Evolutionary conservation across 1,140 invertebrate genomes (phyloP).

Genomic region (Megathymus violae): DNA sequence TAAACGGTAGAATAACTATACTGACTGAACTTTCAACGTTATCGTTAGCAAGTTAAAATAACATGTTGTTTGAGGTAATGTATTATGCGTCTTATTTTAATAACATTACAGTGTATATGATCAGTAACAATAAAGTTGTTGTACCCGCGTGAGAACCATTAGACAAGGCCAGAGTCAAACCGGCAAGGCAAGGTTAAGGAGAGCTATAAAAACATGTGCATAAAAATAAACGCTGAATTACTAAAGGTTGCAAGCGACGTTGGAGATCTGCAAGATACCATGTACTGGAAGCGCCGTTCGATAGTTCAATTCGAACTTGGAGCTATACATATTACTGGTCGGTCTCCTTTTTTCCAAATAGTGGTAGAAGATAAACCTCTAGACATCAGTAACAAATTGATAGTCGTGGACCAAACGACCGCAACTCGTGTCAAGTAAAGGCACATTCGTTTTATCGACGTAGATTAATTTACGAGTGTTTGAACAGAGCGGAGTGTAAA

Average conservation of each 20-base stretch:
- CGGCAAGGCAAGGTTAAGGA: conserved; percentile 58
- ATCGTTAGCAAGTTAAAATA: conserved; percentile 24
- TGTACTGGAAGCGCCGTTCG: conserved; percentile 1
- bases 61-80: conserved; percentile 18
- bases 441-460: background rate
- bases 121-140: conserved; percentile 31
- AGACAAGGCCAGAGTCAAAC: conserved; percentile 53
- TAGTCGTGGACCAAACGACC: background rate
- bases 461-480: background rate
- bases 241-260: conserved; percentile 15
- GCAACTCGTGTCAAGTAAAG: background rate
- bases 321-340: background rate
- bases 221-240: conserved; percentile 33
- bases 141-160: conserved; percentile 49
- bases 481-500: background rate
- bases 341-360: too few relatives aligned
- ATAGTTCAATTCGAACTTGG: background rate
- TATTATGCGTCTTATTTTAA: conserved; percentile 33
- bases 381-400: too few relatives aligned
- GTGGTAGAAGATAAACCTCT: too few relatives aligned
- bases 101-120: conserved; percentile 21
- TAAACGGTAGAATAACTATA: conserved; percentile 26
- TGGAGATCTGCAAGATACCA: background rate
- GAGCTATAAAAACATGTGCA: conserved; percentile 54
- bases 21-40: conserved; percentile 44